Conservation (phyloP, 2,113 vertebrate species). For the Charina bottae region DNA sequence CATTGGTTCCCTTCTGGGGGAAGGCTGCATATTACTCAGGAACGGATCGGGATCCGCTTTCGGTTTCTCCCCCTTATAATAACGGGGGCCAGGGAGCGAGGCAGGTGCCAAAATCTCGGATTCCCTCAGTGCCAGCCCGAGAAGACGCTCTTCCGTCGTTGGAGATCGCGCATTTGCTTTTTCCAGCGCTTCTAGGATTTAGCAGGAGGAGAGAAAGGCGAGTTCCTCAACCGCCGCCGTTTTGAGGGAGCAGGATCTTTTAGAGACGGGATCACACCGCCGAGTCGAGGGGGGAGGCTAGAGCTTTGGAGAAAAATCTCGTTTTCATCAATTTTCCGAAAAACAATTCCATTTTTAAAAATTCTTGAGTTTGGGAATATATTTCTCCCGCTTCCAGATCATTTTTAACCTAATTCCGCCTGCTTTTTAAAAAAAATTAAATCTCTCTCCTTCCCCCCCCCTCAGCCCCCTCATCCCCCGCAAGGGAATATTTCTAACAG, state of each 20-base stretch:
- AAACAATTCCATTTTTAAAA: not conserved
- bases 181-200: not conserved
- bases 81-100: not conserved
- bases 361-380: slow-evolving; percentile 20
- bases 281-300: not conserved
- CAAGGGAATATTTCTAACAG: slow-evolving; percentile 6
- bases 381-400: not conserved
- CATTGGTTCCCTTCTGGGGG: not conserved
- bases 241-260: not conserved
- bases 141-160: slow-evolving; percentile 47
- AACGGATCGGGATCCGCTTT: slow-evolving; percentile 24
- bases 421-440: not conserved
- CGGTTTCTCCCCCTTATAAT: not conserved
- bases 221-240: not conserved
- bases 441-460: slow-evolving; percentile 39
- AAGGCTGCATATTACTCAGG: slow-evolving; percentile 19
- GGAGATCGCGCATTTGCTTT: not conserved
- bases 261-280: not conserved
- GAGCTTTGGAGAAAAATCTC: too few relatives aligned
- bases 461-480: slow-evolving; percentile 24
- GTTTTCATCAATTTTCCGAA: not conserved
- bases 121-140: slow-evolving; percentile 50
- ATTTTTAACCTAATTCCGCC: not conserved
- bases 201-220: not conserved
- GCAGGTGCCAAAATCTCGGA: slow-evolving; percentile 43